phyloP scores from a whole-genome alignment of 1,140 invertebrate species.

The Pseudobourletiella spinata region DNA sequence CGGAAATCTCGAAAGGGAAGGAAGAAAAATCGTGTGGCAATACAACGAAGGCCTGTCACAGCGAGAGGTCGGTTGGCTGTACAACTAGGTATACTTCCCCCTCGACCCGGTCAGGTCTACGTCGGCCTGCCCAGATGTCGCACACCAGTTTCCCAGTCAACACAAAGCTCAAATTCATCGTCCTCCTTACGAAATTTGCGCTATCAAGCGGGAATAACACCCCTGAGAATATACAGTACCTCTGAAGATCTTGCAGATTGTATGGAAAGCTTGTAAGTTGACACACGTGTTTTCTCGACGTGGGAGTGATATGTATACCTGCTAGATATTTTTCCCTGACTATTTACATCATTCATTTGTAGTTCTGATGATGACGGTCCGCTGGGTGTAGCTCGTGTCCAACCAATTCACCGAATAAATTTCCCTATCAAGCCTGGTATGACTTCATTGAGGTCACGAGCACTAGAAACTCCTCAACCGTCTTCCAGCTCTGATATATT shows the following conservation, averaged over 20 bases:
- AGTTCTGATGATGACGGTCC: constrained; percentile 37
- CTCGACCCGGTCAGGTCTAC: constrained; percentile 40
- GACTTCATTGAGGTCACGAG: background rate
- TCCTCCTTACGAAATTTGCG: constrained; percentile 12
- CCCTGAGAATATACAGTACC: constrained; percentile 22
- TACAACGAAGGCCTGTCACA: constrained; percentile 33
- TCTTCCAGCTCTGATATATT: constrained; percentile 26
- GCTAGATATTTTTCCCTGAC: too few relatives aligned
- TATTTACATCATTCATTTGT: background rate
- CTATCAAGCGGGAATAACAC: constrained; percentile 29
- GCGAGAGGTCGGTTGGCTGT: constrained; percentile 42
- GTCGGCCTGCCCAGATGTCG: constrained; percentile 38
- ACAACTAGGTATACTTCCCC: constrained; percentile 42
- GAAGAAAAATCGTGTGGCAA: constrained; percentile 31
- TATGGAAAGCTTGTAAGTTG: constrained; percentile 12
- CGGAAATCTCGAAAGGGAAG: constrained; percentile 32
- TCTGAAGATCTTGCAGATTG: constrained; percentile 23
- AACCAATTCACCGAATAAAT: background rate
- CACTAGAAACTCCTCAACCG: background rate
- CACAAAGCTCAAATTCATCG: background rate
- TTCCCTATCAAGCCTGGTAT: background rate
- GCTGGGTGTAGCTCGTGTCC: constrained; percentile 35
- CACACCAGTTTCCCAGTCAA: background rate
- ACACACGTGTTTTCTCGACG: background rate
- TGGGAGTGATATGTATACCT: too few relatives aligned